phyloP scores from a whole-genome alignment of 2,888 invertebrate species.

The Dasypogon diadema region DNA sequence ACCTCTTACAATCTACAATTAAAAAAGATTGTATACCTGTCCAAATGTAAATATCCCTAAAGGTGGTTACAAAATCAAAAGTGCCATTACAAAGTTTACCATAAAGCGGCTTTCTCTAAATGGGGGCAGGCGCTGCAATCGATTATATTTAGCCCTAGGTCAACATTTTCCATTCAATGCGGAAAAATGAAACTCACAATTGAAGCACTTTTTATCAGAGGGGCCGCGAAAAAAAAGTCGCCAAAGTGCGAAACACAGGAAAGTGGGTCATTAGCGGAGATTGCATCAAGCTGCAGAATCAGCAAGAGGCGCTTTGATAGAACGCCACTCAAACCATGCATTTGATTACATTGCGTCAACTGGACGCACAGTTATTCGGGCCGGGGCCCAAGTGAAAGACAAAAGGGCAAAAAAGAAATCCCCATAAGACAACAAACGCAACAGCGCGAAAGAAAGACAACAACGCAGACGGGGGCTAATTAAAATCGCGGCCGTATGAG shows the following conservation, averaged over 20 bases:
- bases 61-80: too few relatives aligned
- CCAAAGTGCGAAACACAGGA: constrained; percentile 20
- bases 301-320: constrained; percentile 27
- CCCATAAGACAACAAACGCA: neutral
- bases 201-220: constrained; percentile 34
- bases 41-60: too few relatives aligned
- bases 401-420: constrained; percentile 20
- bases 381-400: constrained; percentile 13
- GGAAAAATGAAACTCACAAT: constrained; percentile 24
- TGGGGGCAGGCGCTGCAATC: neutral
- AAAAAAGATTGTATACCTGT: too few relatives aligned
- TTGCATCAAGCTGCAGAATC: constrained; percentile 31
- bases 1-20: too few relatives aligned
- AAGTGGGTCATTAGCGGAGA: constrained; percentile 51
- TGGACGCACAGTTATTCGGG: neutral
- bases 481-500: constrained; percentile 38
- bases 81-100: too few relatives aligned
- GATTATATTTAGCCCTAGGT: constrained; percentile 26
- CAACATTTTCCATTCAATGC: constrained; percentile 35
- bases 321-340: constrained; percentile 29
- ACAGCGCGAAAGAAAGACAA: neutral
- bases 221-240: neutral
- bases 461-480: constrained; percentile 26
- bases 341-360: constrained; percentile 13
- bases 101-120: too few relatives aligned